Evolutionary conservation across 2,888 invertebrate species (phyloP).

Genomic region (Agonopterix arenella): DNA sequence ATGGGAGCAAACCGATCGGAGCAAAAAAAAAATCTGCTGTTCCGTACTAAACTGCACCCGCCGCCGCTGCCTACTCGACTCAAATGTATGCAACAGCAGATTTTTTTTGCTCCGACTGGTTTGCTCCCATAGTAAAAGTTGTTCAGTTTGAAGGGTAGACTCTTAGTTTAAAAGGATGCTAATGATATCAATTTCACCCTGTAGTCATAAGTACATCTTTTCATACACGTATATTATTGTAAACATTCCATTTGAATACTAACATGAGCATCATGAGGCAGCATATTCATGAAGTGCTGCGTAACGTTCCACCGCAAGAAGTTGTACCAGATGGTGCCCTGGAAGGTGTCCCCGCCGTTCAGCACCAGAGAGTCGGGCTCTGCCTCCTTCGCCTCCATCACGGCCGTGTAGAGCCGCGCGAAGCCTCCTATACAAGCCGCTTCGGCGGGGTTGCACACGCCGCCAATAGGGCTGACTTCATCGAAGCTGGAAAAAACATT

Average conservation of each 20-base stretch:
- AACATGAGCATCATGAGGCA: slow-evolving; percentile 88
- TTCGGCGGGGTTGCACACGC: slow-evolving; percentile 66
- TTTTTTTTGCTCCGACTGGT: too few relatives aligned
- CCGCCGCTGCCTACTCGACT: too few relatives aligned
- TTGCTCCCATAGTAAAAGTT: too few relatives aligned
- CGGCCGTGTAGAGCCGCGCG: slow-evolving; percentile 79
- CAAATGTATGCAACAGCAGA: too few relatives aligned
- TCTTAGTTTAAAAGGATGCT: too few relatives aligned
- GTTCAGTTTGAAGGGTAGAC: too few relatives aligned
- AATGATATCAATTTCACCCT: too few relatives aligned
- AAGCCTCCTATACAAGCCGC: slow-evolving; percentile 82
- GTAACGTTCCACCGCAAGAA: slow-evolving; percentile 84
- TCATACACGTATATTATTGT: neutral
- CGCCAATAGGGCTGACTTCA: slow-evolving; percentile 74
- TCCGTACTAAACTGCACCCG: too few relatives aligned
- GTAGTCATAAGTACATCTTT: too few relatives aligned
- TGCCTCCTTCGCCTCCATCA: slow-evolving; percentile 54
- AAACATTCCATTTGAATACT: slow-evolving; percentile 22
- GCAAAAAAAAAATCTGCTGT: too few relatives aligned
- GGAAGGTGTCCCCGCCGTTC: slow-evolving; percentile 83
- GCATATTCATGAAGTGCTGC: slow-evolving; percentile 83
- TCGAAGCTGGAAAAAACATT: slow-evolving; percentile 73
- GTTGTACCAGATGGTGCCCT: slow-evolving; percentile 86
- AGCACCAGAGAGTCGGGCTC: slow-evolving; percentile 81
- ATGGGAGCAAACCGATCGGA: too few relatives aligned